These are phyloP conservation scores for Watsonalla cultraria DNA, from an alignment of 2,888 invertebrate genomes.

Conservation along the genomic window DNA sequence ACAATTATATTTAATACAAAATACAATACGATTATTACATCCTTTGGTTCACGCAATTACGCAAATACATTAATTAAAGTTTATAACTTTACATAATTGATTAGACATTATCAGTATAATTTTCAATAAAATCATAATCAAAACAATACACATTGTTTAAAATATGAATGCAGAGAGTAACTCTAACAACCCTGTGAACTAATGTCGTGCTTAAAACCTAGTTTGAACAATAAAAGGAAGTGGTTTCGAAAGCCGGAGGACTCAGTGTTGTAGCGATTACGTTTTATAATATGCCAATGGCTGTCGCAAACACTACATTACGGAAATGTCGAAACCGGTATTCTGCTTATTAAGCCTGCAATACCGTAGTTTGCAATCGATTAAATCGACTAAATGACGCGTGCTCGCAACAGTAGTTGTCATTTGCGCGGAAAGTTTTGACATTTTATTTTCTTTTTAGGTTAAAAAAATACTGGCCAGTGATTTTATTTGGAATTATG, in stretches of 20 bases:
- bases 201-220: background rate
- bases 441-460: background rate
- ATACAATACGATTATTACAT: too few relatives aligned
- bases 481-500: too few relatives aligned
- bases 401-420: slow-evolving; percentile 2
- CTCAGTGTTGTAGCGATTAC: slow-evolving; percentile 5
- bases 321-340: slow-evolving; percentile 19
- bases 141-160: too few relatives aligned
- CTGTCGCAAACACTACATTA: slow-evolving; percentile 12
- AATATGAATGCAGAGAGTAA: too few relatives aligned
- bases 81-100: too few relatives aligned
- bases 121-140: background rate
- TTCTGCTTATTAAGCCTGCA: slow-evolving; percentile 7
- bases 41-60: too few relatives aligned
- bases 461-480: too few relatives aligned
- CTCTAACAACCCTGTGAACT: too few relatives aligned
- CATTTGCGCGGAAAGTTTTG: background rate
- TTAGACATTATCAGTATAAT: background rate
- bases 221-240: slow-evolving; percentile 5
- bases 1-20: too few relatives aligned
- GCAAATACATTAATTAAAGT: too few relatives aligned
- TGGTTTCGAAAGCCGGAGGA: slow-evolving; percentile 5
- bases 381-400: slow-evolving; percentile 6
- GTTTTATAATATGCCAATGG: slow-evolving; percentile 2
- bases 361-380: slow-evolving; percentile 9